A percentile compares a stretch with the other conserved stretches of the same genome.
These are phyloP conservation scores for Myotis yumanensis DNA, from an alignment of 2,113 vertebrate genomes.

Conservation along the genomic window DNA sequence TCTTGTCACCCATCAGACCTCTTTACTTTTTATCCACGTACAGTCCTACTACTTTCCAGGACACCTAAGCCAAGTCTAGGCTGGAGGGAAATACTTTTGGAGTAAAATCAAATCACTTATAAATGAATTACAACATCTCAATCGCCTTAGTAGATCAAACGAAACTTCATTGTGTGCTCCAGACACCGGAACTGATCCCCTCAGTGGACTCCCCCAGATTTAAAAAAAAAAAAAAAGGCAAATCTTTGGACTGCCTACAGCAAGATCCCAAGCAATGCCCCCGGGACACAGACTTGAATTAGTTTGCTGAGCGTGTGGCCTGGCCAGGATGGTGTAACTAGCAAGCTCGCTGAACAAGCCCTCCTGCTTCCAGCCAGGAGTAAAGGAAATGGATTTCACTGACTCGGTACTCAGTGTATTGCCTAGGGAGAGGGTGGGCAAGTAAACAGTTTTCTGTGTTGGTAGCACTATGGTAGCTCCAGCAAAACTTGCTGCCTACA, in stretches of 20 bases:
- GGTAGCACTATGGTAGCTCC: not conserved
- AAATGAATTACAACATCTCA: constrained; percentile 64
- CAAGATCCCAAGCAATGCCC: constrained; percentile 18
- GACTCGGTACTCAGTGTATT: not conserved
- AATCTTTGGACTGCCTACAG: constrained; percentile 40
- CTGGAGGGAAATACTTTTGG: constrained; percentile 31
- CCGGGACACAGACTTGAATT: constrained; percentile 42
- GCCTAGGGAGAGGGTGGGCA: not conserved
- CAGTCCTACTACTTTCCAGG: constrained; percentile 37
- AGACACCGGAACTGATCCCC: not conserved
- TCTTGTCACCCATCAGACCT: constrained; percentile 18
- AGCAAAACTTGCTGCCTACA: not conserved
- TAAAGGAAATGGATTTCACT: constrained; percentile 28
- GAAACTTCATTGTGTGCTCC: constrained; percentile 24
- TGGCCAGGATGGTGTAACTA: constrained; percentile 43
- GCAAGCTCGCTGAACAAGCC: constrained; percentile 28
- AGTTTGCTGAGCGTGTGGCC: constrained; percentile 36
- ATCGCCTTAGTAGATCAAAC: constrained; percentile 44
- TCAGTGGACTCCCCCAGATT: not conserved
- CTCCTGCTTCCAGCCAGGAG: constrained; percentile 30
- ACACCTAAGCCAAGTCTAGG: constrained; percentile 54
- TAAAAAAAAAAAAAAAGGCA: constrained; percentile 25
- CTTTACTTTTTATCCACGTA: constrained; percentile 34
- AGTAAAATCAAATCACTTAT: constrained; percentile 46
- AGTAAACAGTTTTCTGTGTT: not conserved